Percentiles rank a stretch among this genome's conserved stretches.
These are phyloP conservation scores for Phalacrocorax brasilianus DNA, from an alignment of 2,113 vertebrate genomes.

Conservation along the genomic window DNA sequence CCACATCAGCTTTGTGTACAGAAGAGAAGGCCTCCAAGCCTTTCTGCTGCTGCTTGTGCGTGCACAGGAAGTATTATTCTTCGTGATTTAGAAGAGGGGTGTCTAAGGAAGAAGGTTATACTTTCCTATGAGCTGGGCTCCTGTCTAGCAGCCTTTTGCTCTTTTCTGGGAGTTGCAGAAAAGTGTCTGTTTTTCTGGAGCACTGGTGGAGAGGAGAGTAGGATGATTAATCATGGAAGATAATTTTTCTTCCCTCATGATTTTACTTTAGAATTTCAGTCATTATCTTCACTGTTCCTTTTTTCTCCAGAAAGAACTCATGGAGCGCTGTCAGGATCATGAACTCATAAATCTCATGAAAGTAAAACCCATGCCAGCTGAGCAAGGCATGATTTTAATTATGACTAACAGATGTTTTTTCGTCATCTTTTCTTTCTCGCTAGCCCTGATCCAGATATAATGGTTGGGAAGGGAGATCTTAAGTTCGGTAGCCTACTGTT, in stretches of 20 bases:
- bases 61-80: background rate
- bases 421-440: background rate
- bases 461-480: background rate
- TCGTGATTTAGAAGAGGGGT: background rate
- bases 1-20: background rate
- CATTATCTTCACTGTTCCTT: background rate
- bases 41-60: background rate
- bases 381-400: conserved; percentile 26
- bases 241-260: background rate
- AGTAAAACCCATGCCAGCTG: background rate
- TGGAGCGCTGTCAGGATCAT: conserved; percentile 27
- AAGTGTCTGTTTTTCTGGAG: background rate
- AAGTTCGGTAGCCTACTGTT: background rate
- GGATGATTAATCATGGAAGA: background rate
- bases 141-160: background rate
- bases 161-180: background rate
- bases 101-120: background rate
- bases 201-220: background rate
- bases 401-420: background rate
- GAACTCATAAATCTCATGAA: background rate
- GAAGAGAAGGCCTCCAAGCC: background rate
- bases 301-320: conserved; percentile 14
- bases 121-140: background rate
- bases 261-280: background rate
- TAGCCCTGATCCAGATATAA: background rate